A percentile compares a stretch with the other conserved stretches of the same genome.
Conservation (phyloP, 2,888 invertebrate species). For the Calliscelio sp. region DNA sequence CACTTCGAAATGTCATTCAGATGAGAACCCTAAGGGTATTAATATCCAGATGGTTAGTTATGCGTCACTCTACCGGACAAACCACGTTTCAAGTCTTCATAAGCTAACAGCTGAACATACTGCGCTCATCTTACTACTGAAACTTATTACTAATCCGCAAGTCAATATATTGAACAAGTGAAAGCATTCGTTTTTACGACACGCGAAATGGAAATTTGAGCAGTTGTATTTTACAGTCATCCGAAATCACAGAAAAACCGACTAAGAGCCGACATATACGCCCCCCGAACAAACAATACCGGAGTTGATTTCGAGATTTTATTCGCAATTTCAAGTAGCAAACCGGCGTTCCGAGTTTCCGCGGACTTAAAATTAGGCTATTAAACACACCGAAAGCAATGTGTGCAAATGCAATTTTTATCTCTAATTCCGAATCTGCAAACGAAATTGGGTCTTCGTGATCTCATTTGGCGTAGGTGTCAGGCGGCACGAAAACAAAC, state of each 20-base stretch:
- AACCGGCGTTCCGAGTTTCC: constrained; percentile 29
- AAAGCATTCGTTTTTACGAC: constrained; percentile 31
- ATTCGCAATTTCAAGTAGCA: constrained; percentile 43
- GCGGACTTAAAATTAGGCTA: constrained; percentile 53
- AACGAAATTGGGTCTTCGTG: constrained; percentile 67
- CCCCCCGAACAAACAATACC: constrained; percentile 3
- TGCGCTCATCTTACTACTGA: constrained; percentile 56
- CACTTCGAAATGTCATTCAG: constrained; percentile 62
- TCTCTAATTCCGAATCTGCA: constrained; percentile 64
- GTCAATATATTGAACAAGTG: constrained; percentile 66
- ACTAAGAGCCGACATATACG: too few species aligned
- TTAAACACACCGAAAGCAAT: constrained; percentile 42
- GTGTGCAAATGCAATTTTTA: constrained; percentile 67
- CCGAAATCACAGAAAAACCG: constrained; percentile 33
- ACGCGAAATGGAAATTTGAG: constrained; percentile 19
- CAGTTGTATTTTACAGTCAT: constrained; percentile 47
- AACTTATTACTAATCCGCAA: constrained; percentile 69
- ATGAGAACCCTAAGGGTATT: constrained; percentile 60
- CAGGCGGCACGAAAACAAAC: constrained; percentile 68
- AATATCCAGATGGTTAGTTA: constrained; percentile 70
- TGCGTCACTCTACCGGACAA: constrained; percentile 65
- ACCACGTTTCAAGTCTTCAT: constrained; percentile 59
- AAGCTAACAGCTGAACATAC: constrained; percentile 55
- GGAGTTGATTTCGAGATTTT: constrained; percentile 39
- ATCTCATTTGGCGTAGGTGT: constrained; percentile 66